Conservation (phyloP, 1,140 invertebrate species). For the Drosophila lowei region DNA sequence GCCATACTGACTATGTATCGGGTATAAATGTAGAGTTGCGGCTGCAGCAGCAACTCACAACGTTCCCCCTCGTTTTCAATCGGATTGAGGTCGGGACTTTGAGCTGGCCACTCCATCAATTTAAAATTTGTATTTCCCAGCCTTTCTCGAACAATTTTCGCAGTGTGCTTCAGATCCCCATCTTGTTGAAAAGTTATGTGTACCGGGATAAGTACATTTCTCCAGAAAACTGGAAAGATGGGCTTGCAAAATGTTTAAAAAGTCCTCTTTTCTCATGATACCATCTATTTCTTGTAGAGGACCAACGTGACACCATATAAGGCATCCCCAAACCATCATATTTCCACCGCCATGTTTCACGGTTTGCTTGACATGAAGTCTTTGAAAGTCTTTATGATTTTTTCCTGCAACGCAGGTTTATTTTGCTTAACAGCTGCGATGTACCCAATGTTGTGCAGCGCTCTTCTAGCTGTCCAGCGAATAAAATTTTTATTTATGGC, state of each 20-base stretch:
- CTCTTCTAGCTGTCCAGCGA: too few relatives aligned
- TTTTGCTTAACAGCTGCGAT: too few relatives aligned
- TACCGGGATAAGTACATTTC: too few relatives aligned
- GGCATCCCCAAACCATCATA: constrained; percentile 7
- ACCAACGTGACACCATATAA: constrained; percentile 3
- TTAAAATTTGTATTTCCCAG: constrained; percentile 23
- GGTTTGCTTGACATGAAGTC: constrained; percentile 1
- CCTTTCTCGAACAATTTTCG: constrained; percentile 36
- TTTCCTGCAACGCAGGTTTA: background rate
- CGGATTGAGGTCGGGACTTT: constrained; percentile 29
- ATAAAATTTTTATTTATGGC: too few relatives aligned
- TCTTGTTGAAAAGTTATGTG: too few relatives aligned
- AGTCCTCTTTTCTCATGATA: background rate
- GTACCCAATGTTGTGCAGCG: too few relatives aligned
- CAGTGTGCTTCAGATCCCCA: constrained; percentile 4
- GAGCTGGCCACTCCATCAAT: constrained; percentile 22
- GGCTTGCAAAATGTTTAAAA: constrained; percentile 15
- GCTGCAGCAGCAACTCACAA: too few relatives aligned
- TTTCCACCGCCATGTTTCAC: background rate
- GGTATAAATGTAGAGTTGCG: too few relatives aligned
- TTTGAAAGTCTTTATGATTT: background rate
- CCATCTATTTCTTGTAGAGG: too few relatives aligned
- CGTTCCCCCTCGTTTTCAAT: too few relatives aligned
- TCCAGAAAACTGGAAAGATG: constrained; percentile 24
- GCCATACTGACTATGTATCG: too few relatives aligned